phyloP scores from a whole-genome alignment of 1,140 invertebrate species.

The Chrysopa pallens region DNA sequence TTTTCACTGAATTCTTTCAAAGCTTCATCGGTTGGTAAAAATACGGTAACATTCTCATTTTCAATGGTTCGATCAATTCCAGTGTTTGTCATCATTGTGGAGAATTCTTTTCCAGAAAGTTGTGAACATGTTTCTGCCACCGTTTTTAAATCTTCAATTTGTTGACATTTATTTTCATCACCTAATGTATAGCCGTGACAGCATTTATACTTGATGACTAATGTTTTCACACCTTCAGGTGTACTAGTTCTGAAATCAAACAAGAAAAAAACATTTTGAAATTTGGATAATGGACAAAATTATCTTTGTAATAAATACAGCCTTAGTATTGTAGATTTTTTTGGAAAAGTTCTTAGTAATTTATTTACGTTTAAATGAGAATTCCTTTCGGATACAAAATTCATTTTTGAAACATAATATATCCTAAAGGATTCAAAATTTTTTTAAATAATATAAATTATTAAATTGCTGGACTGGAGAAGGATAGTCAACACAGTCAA shows the following conservation, averaged over 20 bases:
- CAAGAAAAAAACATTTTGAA: too few relatives aligned
- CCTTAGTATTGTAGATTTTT: too few relatives aligned
- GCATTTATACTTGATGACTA: slow-evolving; percentile 35
- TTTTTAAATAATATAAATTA: too few relatives aligned
- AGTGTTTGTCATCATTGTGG: slow-evolving; percentile 24
- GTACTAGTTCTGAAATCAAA: slow-evolving; percentile 26
- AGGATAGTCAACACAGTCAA: too few relatives aligned
- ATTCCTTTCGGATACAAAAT: too few relatives aligned
- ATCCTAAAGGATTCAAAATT: too few relatives aligned
- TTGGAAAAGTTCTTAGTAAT: too few relatives aligned
- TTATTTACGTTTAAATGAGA: too few relatives aligned
- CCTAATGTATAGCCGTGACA: slow-evolving; percentile 28
- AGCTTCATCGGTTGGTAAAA: slow-evolving; percentile 32
- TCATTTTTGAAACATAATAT: too few relatives aligned
- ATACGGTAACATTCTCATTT: slow-evolving; percentile 29
- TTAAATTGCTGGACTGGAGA: too few relatives aligned
- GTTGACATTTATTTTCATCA: slow-evolving; percentile 18
- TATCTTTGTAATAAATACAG: too few relatives aligned
- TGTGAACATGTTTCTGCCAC: slow-evolving; percentile 28
- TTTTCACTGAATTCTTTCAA: slow-evolving; percentile 27
- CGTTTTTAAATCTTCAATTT: slow-evolving; percentile 26
- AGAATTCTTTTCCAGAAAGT: slow-evolving; percentile 32
- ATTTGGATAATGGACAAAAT: too few relatives aligned
- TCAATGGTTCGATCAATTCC: slow-evolving; percentile 24
- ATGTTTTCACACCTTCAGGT: slow-evolving; percentile 33